phyloP scores from a whole-genome alignment of 2,113 vertebrate species.

The Ceuthmochares aereus region DNA sequence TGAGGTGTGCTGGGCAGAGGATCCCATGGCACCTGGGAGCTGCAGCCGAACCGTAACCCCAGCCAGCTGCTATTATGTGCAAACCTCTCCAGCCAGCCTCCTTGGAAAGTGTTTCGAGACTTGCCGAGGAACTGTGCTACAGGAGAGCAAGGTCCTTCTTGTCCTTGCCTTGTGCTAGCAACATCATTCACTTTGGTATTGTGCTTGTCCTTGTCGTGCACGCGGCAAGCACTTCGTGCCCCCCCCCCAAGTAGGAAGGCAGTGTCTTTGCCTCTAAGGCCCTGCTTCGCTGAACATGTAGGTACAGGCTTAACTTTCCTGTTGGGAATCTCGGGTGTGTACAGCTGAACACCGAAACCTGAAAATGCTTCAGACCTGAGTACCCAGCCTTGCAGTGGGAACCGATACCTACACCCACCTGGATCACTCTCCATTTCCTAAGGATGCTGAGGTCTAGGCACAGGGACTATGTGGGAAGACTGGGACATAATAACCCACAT shows the following conservation, averaged over 20 bases:
- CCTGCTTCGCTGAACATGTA: conserved; percentile 15
- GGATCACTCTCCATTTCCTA: rapidly evolving
- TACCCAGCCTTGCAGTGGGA: background rate
- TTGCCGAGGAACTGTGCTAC: background rate
- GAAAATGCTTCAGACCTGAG: background rate
- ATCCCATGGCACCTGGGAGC: background rate
- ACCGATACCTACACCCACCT: background rate
- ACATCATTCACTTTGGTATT: background rate
- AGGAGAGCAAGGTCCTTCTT: background rate
- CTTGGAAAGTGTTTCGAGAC: background rate
- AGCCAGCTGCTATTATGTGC: background rate
- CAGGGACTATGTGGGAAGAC: background rate
- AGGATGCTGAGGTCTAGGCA: background rate
- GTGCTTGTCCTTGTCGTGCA: rapidly evolving
- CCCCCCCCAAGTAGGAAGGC: background rate
- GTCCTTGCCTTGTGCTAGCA: background rate
- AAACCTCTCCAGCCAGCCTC: background rate
- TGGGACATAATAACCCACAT: background rate
- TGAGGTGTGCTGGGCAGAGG: background rate
- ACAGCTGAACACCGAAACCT: background rate
- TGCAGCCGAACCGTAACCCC: background rate
- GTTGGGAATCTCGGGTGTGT: background rate
- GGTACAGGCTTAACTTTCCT: conserved; percentile 16
- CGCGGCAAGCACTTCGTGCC: rapidly evolving
- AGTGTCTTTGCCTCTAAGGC: background rate